Percentiles rank a stretch among this genome's conserved stretches.
Evolutionary conservation across 92 coral and sea anemone genomes (phyloP).

Genomic region (Porites cylindrica): DNA sequence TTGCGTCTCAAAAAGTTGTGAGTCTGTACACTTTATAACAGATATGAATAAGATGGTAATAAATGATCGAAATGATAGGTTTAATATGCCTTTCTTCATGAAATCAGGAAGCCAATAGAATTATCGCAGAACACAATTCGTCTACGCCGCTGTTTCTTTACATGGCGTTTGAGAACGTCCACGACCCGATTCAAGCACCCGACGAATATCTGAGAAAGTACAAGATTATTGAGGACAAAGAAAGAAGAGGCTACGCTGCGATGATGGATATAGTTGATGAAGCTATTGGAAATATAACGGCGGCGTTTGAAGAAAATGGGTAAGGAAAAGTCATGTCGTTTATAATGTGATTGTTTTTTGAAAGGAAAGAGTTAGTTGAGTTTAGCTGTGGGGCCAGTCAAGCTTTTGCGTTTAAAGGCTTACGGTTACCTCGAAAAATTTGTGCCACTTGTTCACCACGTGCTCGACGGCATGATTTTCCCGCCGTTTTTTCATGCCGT

Average conservation of each 20-base stretch:
- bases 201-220: constrained; percentile 62
- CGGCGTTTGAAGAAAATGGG: constrained; percentile 64
- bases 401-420: too few species aligned
- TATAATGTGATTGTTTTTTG: too few species aligned
- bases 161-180: constrained; percentile 82
- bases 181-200: constrained; percentile 73
- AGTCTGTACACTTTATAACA: too few species aligned
- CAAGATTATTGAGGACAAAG: constrained; percentile 59
- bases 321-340: constrained; percentile 2
- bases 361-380: too few species aligned
- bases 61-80: too few species aligned
- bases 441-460: too few species aligned
- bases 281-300: constrained; percentile 72
- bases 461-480: too few species aligned
- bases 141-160: constrained; percentile 72
- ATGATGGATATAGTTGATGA: constrained; percentile 74
- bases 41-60: too few species aligned
- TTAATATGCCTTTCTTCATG: not conserved
- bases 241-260: constrained; percentile 64
- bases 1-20: too few species aligned
- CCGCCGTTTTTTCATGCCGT: too few species aligned
- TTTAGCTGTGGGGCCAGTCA: too few species aligned
- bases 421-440: too few species aligned
- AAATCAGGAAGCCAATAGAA: constrained; percentile 56
- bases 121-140: constrained; percentile 55